These are phyloP conservation scores for Hylaea fasciaria DNA, from an alignment of 2,888 invertebrate species.

Conservation along the genomic window DNA sequence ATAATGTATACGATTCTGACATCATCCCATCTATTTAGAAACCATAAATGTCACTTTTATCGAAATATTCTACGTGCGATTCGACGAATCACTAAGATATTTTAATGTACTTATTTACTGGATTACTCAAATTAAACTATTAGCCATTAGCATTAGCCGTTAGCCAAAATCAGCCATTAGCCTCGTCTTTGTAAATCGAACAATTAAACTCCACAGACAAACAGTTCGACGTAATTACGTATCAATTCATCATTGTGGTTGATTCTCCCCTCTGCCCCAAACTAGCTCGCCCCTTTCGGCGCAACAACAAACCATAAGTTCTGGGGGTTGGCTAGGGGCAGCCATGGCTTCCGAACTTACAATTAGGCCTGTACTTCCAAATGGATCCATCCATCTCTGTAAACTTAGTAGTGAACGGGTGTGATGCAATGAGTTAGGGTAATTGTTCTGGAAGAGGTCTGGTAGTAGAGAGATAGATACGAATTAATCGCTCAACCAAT, in stretches of 20 bases:
- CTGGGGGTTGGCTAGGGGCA: constrained; percentile 20
- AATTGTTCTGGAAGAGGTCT: constrained; percentile 30
- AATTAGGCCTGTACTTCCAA: constrained; percentile 66
- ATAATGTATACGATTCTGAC: too few species aligned
- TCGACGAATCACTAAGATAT: too few species aligned
- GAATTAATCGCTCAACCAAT: too few species aligned
- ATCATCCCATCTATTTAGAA: too few species aligned
- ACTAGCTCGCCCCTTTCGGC: constrained; percentile 5
- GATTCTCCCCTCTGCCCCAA: constrained; percentile 3
- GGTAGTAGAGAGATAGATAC: too few species aligned
- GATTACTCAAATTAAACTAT: too few species aligned
- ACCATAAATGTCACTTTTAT: too few species aligned
- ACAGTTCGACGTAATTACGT: constrained; percentile 20
- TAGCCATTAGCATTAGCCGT: too few species aligned
- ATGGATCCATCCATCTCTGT: constrained; percentile 69
- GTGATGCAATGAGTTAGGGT: constrained; percentile 42
- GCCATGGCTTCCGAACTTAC: constrained; percentile 54
- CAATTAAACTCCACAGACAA: constrained; percentile 10
- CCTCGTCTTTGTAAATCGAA: neutral
- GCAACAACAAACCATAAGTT: constrained; percentile 43
- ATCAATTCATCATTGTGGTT: constrained; percentile 29
- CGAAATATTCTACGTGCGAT: too few species aligned
- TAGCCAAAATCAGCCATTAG: neutral
- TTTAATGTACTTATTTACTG: too few species aligned
- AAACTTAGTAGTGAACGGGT: constrained; percentile 64